phyloP scores from a whole-genome alignment of 2,888 invertebrate species.

The Tipula lateralis region DNA sequence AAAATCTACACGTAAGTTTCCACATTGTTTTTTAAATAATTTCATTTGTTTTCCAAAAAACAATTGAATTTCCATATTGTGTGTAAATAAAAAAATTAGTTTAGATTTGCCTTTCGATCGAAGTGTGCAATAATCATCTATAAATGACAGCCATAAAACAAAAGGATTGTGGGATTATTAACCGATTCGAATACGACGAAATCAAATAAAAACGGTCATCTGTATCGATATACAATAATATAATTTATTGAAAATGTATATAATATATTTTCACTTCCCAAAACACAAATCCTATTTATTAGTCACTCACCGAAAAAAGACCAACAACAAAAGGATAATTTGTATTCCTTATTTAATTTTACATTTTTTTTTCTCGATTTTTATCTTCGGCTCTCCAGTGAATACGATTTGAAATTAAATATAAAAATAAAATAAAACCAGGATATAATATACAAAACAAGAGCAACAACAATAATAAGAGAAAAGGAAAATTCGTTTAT shows the following conservation, averaged over 20 bases:
- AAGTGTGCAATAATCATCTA: not conserved
- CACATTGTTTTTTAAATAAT: not conserved
- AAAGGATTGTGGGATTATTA: no score
- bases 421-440: not conserved
- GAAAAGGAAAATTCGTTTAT: not conserved
- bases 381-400: not conserved
- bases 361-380: not conserved
- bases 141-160: not conserved
- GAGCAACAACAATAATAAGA: not conserved
- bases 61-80: not conserved
- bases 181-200: not conserved
- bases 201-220: no score
- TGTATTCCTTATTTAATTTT: not conserved
- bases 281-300: not conserved
- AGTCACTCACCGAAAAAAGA: not conserved
- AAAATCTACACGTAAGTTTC: not conserved
- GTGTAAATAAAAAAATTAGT: not conserved
- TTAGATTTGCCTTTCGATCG: not conserved
- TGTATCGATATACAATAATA: not conserved
- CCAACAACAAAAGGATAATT: not conserved
- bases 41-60: not conserved
- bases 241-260: not conserved
- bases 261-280: not conserved
- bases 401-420: not conserved
- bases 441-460: not conserved